Evolutionary conservation across 2,888 invertebrate species (phyloP).

Genomic region (Thumatha senex): DNA sequence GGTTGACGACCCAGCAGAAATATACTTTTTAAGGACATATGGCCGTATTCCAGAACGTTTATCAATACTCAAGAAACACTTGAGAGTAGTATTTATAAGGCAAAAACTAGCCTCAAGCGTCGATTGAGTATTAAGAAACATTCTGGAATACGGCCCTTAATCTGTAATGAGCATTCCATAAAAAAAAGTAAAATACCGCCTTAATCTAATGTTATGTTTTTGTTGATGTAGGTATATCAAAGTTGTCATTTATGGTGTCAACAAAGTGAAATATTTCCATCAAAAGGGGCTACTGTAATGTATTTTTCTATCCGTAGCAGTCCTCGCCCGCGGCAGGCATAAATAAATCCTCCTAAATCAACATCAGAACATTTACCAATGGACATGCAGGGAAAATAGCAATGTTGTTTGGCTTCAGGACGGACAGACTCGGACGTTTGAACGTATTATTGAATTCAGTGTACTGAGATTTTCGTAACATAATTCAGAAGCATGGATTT

Average conservation of each 20-base stretch:
- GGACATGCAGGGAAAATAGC: constrained; percentile 15
- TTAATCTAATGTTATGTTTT: too few relatives aligned
- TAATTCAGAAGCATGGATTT: neutral
- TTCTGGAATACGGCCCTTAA: too few relatives aligned
- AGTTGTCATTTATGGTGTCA: neutral
- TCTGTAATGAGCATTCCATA: too few relatives aligned
- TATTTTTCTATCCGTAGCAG: constrained; percentile 24
- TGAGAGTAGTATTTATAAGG: too few relatives aligned
- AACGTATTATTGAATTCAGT: neutral
- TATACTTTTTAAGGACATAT: too few relatives aligned
- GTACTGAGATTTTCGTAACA: neutral
- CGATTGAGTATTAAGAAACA: too few relatives aligned
- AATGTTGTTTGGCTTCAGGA: neutral
- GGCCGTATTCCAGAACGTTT: too few relatives aligned
- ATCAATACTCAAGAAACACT: too few relatives aligned
- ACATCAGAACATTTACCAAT: constrained; percentile 25
- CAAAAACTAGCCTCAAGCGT: too few relatives aligned
- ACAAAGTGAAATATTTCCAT: constrained; percentile 3
- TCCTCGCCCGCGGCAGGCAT: constrained; percentile 28
- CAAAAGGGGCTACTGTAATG: constrained; percentile 30
- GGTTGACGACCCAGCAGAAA: too few relatives aligned
- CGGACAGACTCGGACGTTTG: neutral
- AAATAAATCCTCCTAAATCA: constrained; percentile 41
- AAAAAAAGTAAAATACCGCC: too few relatives aligned
- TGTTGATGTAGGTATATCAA: too few relatives aligned